phyloP scores from a whole-genome alignment of 1,140 invertebrate species.

The Anastrepha ludens region DNA sequence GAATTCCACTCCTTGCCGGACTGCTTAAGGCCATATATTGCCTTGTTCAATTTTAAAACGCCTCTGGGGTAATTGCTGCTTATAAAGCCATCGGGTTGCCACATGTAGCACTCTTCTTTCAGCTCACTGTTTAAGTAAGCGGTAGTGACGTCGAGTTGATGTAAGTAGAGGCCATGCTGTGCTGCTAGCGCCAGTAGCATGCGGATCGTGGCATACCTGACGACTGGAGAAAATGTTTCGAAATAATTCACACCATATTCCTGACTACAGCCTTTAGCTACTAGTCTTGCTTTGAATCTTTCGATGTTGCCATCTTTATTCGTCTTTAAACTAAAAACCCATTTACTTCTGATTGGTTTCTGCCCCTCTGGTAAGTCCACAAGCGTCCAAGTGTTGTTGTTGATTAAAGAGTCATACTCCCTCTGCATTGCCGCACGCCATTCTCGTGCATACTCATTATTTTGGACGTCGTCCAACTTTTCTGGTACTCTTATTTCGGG shows the following conservation, averaged over 20 bases:
- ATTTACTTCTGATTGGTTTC: slow-evolving; percentile 35
- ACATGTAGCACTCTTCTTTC: slow-evolving; percentile 66
- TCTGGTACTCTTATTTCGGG: not conserved
- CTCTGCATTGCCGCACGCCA: no score
- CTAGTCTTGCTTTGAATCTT: no score
- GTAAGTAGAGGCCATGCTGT: slow-evolving; percentile 61
- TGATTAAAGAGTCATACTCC: no score
- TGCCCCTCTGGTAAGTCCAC: slow-evolving; percentile 58
- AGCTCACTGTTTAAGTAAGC: slow-evolving; percentile 74
- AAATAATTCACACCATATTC: no score
- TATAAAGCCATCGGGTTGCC: slow-evolving; percentile 53
- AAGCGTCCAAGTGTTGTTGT: no score
- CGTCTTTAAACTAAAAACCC: no score
- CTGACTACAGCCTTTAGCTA: no score
- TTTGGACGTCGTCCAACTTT: not conserved
- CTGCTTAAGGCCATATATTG: not conserved
- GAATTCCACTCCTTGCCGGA: no score
- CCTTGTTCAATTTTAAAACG: slow-evolving; percentile 28
- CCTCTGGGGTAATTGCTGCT: not conserved
- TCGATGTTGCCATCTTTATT: no score
- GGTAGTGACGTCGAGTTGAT: slow-evolving; percentile 71
- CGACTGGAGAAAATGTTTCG: no score
- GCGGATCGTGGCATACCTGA: slow-evolving; percentile 69
- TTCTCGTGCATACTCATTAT: not conserved
- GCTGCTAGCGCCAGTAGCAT: slow-evolving; percentile 65